Evolutionary conservation across 2,113 vertebrate species (phyloP), one percentile per base, ranked within the genome.

Genomic region (Gobiocypris rarus): DNA sequence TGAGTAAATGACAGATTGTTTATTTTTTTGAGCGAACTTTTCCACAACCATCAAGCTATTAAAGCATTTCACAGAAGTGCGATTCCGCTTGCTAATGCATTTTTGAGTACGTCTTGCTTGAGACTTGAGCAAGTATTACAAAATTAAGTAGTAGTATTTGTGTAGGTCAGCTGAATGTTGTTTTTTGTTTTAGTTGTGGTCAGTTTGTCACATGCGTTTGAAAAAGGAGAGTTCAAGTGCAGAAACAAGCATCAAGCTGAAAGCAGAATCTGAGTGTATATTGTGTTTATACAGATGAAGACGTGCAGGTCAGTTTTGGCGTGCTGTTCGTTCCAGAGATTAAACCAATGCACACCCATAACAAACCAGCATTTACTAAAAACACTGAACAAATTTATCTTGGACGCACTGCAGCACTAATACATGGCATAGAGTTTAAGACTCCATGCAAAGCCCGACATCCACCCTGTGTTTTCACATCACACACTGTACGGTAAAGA

Each of bases 191-290:
- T 83, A 86, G 83, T 59, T 90, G 84, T 90, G 80, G 91, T 89
- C 82, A 86, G 87, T 91, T 89, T 89, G 86, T 89, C 81, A 91
- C 94, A 95, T 95, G 93, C 95, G 92, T 89, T 83, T 88, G 87
- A 82, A n/a, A 81, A 38, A 69, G 38, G 31, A 70, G 43, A 52
- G 88, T 88, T 90, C 89, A 89, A 83, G 90, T 86, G 85, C 79
- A 90, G 87, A 88, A 85, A 87, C 89, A 83, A 75, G 89, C 63
- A 76, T 74, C 85, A 85, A 89, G 87, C 78, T 26, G 56, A 83
- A 87, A 11, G 59, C 50, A 28, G 7, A 67, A 19, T 79, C 26
- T 1, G 69, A 77, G n/a, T 67, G 4, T 19, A 17, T 19, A n/a
- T 45, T 69, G 69, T 75, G 45, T 65, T 79, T 45, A 50, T 54